Evolutionary conservation across 2,888 invertebrate genomes (phyloP).

Genomic region (Orthosia gracilis): DNA sequence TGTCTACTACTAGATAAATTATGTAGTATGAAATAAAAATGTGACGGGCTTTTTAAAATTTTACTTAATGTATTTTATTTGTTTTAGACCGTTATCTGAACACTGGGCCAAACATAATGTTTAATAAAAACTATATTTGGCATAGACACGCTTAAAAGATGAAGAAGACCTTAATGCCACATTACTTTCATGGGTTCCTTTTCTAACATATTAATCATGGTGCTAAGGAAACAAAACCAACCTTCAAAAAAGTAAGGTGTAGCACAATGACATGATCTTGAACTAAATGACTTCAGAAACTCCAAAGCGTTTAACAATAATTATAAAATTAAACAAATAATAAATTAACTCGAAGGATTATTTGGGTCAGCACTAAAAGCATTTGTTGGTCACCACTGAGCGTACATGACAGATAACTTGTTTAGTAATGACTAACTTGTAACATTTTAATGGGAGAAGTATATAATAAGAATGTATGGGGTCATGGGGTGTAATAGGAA

Average conservation of each 20-base stretch:
- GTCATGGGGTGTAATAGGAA: slow-evolving; percentile 63
- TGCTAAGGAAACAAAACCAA: slow-evolving; percentile 12
- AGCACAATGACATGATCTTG: slow-evolving; percentile 36
- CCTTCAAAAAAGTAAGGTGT: slow-evolving; percentile 25
- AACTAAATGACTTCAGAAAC: slow-evolving; percentile 46
- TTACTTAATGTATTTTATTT: no score
- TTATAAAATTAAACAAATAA: slow-evolving; percentile 54
- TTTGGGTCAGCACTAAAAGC: slow-evolving; percentile 51
- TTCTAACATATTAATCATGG: neutral
- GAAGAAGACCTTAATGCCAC: neutral
- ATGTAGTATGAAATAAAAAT: no score
- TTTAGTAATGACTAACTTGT: slow-evolving; percentile 38
- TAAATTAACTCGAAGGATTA: slow-evolving; percentile 50
- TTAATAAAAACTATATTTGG: no score
- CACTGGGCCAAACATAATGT: no score
- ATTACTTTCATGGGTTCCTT: neutral
- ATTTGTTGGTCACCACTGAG: slow-evolving; percentile 41
- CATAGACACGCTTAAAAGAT: no score
- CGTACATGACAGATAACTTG: slow-evolving; percentile 39
- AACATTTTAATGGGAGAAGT: slow-evolving; percentile 34
- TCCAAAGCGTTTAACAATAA: slow-evolving; percentile 37
- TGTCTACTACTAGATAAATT: no score
- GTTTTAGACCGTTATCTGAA: no score
- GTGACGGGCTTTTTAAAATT: no score
- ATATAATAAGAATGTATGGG: slow-evolving; percentile 25